Percentiles rank a stretch among this genome's conserved stretches.
These are phyloP conservation scores for Agonopterix heracliana DNA, from an alignment of 2,888 invertebrate genomes.

Conservation along the genomic window DNA sequence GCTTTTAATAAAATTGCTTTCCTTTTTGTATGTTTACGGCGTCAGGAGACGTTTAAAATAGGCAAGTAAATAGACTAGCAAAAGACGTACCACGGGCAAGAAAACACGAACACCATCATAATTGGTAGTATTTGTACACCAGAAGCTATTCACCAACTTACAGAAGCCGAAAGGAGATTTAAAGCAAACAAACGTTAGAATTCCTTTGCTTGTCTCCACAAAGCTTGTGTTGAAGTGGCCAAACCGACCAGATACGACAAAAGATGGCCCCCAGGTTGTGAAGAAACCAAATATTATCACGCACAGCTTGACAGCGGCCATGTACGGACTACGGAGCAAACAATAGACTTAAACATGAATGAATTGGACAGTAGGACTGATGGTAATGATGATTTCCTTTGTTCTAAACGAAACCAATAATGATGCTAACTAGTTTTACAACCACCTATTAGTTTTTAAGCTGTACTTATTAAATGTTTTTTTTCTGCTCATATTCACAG, in stretches of 20 bases:
- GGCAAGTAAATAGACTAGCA: constrained; percentile 3
- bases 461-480: background rate
- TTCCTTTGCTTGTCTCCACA: constrained; percentile 51
- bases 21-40: no score
- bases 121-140: constrained; percentile 63
- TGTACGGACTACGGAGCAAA: constrained; percentile 37
- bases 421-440: background rate
- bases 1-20: no score
- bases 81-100: background rate
- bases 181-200: constrained; percentile 63
- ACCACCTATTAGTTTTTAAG: background rate
- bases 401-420: constrained; percentile 19
- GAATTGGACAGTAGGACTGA: constrained; percentile 3
- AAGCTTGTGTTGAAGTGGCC: constrained; percentile 52
- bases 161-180: constrained; percentile 69
- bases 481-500: background rate
- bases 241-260: constrained; percentile 48
- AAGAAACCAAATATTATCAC: constrained; percentile 71
- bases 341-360: constrained; percentile 27
- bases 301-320: constrained; percentile 49
- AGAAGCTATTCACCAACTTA: constrained; percentile 62
- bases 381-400: constrained; percentile 16
- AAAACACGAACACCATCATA: constrained; percentile 26
- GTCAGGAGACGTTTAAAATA: background rate
- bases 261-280: constrained; percentile 36